phyloP scores from a whole-genome alignment of 2,888 invertebrate genomes.

The Drosophila eohydei region DNA sequence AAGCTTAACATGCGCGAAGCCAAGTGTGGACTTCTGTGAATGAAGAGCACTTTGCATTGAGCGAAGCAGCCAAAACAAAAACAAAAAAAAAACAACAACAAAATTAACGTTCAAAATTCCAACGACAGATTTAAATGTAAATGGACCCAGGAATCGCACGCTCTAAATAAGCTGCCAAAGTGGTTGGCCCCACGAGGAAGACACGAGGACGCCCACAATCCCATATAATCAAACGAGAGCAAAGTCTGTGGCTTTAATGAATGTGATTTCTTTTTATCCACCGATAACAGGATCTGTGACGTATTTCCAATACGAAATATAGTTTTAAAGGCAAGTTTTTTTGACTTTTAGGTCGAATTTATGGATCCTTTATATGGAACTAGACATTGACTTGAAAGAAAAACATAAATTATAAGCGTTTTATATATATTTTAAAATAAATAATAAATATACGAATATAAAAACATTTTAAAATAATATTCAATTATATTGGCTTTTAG shows the following conservation, averaged over 20 bases:
- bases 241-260: slow-evolving; percentile 32
- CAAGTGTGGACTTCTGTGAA: slow-evolving; percentile 66
- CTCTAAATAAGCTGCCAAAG: slow-evolving; percentile 47
- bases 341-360: no score
- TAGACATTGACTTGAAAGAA: no score
- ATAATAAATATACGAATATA: no score
- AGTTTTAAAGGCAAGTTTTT: no score
- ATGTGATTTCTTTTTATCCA: slow-evolving; percentile 17
- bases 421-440: no score
- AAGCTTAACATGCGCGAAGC: slow-evolving; percentile 33
- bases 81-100: not conserved
- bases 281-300: slow-evolving; percentile 6
- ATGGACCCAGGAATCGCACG: slow-evolving; percentile 48
- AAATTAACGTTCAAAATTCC: slow-evolving; percentile 23
- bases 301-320: no score
- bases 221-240: slow-evolving; percentile 1
- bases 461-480: no score
- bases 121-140: slow-evolving; percentile 15
- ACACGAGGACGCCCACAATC: slow-evolving; percentile 4
- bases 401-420: no score
- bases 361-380: no score
- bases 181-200: slow-evolving; percentile 14
- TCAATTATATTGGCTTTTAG: no score
- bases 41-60: slow-evolving; percentile 78
- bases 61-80: not conserved